These are phyloP conservation scores for Symphodus melops DNA, from an alignment of 2,113 vertebrate species.

Conservation along the genomic window DNA sequence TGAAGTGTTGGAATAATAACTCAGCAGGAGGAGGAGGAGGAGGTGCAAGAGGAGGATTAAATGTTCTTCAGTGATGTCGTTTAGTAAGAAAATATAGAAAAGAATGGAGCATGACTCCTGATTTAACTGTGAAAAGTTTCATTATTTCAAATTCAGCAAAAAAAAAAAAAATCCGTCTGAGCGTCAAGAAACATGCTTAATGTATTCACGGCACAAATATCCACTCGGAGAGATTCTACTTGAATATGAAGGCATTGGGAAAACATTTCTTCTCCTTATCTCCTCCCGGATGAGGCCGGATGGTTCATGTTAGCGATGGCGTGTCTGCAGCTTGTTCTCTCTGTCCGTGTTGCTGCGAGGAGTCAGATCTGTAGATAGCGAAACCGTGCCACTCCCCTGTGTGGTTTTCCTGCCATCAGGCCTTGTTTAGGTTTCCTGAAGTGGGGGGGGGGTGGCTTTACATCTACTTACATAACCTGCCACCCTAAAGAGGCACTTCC, in stretches of 20 bases:
- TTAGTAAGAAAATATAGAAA: not conserved
- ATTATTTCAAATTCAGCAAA: slow-evolving; percentile 30
- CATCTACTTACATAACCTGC: slow-evolving; percentile 62
- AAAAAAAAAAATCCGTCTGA: slow-evolving; percentile 14
- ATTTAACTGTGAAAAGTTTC: slow-evolving; percentile 17
- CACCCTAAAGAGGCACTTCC: slow-evolving; percentile 74
- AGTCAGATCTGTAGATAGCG: slow-evolving; percentile 73
- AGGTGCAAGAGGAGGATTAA: slow-evolving; percentile 41
- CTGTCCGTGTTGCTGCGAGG: slow-evolving; percentile 73
- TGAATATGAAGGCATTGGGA: slow-evolving; percentile 37
- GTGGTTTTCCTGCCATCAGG: slow-evolving; percentile 78
- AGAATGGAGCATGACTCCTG: slow-evolving; percentile 6
- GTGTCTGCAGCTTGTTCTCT: slow-evolving; percentile 74
- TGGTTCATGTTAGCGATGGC: slow-evolving; percentile 71
- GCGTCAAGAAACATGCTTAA: slow-evolving; percentile 20
- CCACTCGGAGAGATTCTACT: slow-evolving; percentile 43
- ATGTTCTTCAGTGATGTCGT: slow-evolving; percentile 38
- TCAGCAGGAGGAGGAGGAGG: slow-evolving; percentile 46
- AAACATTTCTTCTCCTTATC: slow-evolving; percentile 62
- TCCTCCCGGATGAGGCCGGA: slow-evolving; percentile 47
- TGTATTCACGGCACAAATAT: slow-evolving; percentile 48
- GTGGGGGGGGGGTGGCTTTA: slow-evolving; percentile 10
- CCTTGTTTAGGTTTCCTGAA: slow-evolving; percentile 70
- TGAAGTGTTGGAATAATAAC: slow-evolving; percentile 74
- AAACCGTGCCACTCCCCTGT: slow-evolving; percentile 72